These are phyloP conservation scores for Dolichopus griseipennis DNA, from an alignment of 2,888 invertebrate species.

Conservation along the genomic window DNA sequence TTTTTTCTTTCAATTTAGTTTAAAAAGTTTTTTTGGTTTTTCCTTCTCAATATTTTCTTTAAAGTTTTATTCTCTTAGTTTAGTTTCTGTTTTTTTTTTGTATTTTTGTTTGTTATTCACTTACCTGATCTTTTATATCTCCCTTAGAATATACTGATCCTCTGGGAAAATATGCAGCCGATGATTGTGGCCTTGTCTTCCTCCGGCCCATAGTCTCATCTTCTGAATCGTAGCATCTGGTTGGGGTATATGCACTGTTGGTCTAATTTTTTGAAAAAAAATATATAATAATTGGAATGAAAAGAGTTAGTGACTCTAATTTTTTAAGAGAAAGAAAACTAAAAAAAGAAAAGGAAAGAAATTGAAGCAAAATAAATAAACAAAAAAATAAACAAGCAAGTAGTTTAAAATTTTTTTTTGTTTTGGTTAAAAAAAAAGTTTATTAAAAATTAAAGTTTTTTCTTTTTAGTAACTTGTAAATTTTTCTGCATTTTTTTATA, in stretches of 20 bases:
- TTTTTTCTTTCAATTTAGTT: too few relatives aligned
- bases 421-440: background rate
- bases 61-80: too few relatives aligned
- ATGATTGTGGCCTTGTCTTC: slow-evolving; percentile 51
- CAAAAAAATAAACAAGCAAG: too few relatives aligned
- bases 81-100: background rate
- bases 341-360: background rate
- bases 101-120: background rate
- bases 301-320: too few relatives aligned
- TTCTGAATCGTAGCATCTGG: slow-evolving; percentile 70
- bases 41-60: too few relatives aligned
- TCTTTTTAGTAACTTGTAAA: too few relatives aligned
- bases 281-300: background rate
- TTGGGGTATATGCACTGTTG: slow-evolving; percentile 56
- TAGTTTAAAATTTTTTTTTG: too few relatives aligned
- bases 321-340: background rate
- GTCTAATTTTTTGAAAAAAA: slow-evolving; percentile 43
- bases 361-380: background rate
- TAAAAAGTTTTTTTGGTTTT: too few relatives aligned
- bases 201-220: slow-evolving; percentile 69
- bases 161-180: slow-evolving; percentile 41
- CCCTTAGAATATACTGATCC: slow-evolving; percentile 66
- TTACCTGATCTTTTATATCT: slow-evolving; percentile 70
- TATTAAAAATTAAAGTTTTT: too few relatives aligned
- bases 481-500: too few relatives aligned